Percentiles rank a stretch among this genome's conserved stretches.
Conservation (phyloP, 1,140 invertebrate genomes). For the Drosophila dunni region DNA sequence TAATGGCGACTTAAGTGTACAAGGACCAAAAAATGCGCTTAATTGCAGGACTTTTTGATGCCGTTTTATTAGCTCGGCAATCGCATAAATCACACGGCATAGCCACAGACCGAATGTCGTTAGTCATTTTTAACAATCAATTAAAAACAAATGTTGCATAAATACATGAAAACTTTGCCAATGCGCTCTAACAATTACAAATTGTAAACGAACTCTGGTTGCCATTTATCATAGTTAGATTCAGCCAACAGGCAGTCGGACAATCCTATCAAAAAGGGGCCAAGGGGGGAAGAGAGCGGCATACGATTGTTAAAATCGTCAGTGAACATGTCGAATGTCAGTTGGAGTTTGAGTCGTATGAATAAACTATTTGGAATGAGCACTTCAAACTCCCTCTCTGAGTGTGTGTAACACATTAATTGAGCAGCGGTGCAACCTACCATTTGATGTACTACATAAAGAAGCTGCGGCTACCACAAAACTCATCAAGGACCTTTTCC, state of each 20-base stretch:
- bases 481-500: not conserved
- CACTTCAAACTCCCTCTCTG: not conserved
- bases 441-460: constrained; percentile 36
- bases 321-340: constrained; percentile 36
- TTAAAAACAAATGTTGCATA: constrained; percentile 82
- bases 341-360: not conserved
- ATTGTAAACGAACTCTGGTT: constrained; percentile 53
- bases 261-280: not conserved
- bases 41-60: constrained; percentile 66
- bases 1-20: constrained; percentile 72
- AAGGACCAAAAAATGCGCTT: constrained; percentile 54
- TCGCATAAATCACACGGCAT: constrained; percentile 59
- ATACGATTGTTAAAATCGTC: constrained; percentile 19
- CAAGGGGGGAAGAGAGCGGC: not conserved
- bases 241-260: constrained; percentile 13
- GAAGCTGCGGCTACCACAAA: constrained; percentile 3
- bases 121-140: constrained; percentile 80
- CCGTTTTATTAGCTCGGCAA: constrained; percentile 68
- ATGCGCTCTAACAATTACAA: constrained; percentile 43
- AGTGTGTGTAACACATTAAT: constrained; percentile 2
- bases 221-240: constrained; percentile 62
- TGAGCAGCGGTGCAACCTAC: not conserved
- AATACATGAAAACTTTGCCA: constrained; percentile 71
- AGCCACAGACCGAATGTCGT: constrained; percentile 47
- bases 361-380: not conserved